Percentiles rank a stretch among this genome's conserved stretches.
These are phyloP conservation scores for Pterophyllum scalare DNA, from an alignment of 2,113 vertebrate genomes.

Conservation along the genomic window DNA sequence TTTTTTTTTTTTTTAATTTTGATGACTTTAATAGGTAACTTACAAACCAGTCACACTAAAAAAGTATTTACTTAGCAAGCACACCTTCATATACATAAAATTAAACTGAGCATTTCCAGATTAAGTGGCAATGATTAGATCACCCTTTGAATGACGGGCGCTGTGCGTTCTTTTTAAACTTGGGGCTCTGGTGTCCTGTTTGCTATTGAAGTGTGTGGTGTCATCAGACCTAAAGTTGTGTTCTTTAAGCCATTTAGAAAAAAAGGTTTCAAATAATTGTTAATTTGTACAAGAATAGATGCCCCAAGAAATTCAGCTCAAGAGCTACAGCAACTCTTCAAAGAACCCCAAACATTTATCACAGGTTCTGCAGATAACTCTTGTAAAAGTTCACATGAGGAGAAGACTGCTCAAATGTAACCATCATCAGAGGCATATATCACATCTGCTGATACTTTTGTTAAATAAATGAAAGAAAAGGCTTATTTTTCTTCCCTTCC, in stretches of 20 bases:
- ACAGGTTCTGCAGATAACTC: neutral
- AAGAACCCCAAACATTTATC: neutral
- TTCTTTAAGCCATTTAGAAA: too few relatives aligned
- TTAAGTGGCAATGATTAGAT: too few relatives aligned
- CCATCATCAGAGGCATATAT: neutral
- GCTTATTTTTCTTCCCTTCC: neutral
- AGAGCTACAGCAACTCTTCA: neutral
- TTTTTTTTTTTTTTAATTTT: neutral
- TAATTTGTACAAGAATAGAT: neutral
- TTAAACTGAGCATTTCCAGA: too few relatives aligned
- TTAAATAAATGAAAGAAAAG: neutral
- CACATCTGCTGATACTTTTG: neutral
- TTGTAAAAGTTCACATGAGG: neutral
- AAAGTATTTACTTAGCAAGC: neutral
- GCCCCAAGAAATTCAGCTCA: neutral
- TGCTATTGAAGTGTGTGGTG: too few relatives aligned
- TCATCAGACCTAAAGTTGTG: neutral
- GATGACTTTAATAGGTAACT: neutral
- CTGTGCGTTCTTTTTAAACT: too few relatives aligned
- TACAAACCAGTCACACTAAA: neutral
- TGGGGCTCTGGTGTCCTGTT: too few relatives aligned
- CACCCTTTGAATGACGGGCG: too few relatives aligned
- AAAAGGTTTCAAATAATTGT: neutral
- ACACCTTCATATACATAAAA: too few relatives aligned
- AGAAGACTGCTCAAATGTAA: neutral